phyloP scores from a whole-genome alignment of 2,888 invertebrate genomes.

The Cosmorhoe ocellata region DNA sequence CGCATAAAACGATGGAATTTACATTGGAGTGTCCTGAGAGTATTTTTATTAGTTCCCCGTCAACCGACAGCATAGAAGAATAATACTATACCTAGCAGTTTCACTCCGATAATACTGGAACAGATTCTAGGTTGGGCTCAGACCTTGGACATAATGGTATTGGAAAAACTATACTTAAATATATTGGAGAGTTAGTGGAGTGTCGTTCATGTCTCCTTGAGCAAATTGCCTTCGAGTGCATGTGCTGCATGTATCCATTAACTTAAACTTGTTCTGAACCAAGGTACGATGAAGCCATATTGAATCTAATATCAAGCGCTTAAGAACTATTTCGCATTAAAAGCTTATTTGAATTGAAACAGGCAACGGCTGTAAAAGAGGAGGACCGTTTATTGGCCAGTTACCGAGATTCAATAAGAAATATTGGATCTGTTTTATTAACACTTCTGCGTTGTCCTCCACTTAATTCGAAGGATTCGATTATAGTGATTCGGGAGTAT shows the following conservation, averaged over 20 bases:
- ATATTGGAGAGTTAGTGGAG: too few relatives aligned
- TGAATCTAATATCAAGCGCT: too few relatives aligned
- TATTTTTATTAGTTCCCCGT: slow-evolving; percentile 52
- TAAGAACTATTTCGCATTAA: not conserved
- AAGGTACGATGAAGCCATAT: too few relatives aligned
- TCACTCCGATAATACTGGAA: too few relatives aligned
- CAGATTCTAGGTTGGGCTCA: too few relatives aligned
- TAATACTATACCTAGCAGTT: not conserved
- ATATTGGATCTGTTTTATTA: slow-evolving; percentile 49
- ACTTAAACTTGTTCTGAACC: too few relatives aligned
- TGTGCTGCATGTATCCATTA: too few relatives aligned
- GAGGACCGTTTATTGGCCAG: slow-evolving; percentile 60
- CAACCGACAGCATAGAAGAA: slow-evolving; percentile 25
- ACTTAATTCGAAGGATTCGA: slow-evolving; percentile 8
- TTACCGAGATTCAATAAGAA: slow-evolving; percentile 64
- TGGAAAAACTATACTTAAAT: not conserved
- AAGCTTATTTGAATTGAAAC: not conserved
- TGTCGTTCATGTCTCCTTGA: too few relatives aligned
- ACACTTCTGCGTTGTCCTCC: slow-evolving; percentile 6
- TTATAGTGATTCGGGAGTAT: slow-evolving; percentile 6
- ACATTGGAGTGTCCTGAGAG: slow-evolving; percentile 45
- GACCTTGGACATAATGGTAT: not conserved
- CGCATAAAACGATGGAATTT: slow-evolving; percentile 45
- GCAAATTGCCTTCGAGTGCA: too few relatives aligned
- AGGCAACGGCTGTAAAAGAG: slow-evolving; percentile 45